Conservation (phyloP, 1,140 invertebrate genomes). For the Galleria mellonella region DNA sequence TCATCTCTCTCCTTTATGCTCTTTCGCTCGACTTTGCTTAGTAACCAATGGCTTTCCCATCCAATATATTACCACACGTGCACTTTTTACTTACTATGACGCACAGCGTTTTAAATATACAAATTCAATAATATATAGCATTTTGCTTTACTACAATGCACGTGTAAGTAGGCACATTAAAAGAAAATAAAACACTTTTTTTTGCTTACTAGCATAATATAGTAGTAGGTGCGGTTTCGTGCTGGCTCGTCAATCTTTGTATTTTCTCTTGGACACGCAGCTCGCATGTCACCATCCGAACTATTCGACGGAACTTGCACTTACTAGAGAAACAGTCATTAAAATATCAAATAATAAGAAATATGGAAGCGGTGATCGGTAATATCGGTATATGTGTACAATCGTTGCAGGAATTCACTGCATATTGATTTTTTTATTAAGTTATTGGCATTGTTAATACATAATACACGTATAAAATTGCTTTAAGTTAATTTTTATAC, state of each 20-base stretch:
- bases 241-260: slow-evolving; percentile 26
- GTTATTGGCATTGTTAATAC: too few species aligned
- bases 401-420: too few species aligned
- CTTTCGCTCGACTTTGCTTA: slow-evolving; percentile 62
- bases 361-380: slow-evolving; percentile 8
- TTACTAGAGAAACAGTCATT: slow-evolving; percentile 51
- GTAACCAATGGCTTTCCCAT: slow-evolving; percentile 45
- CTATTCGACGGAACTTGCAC: slow-evolving; percentile 60
- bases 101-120: too few species aligned
- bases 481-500: too few species aligned
- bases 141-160: too few species aligned
- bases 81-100: background rate
- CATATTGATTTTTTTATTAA: too few species aligned
- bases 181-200: background rate
- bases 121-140: background rate
- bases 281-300: slow-evolving; percentile 59
- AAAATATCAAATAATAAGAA: slow-evolving; percentile 54
- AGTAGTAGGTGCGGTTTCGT: slow-evolving; percentile 9
- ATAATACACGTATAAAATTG: too few species aligned
- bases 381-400: too few species aligned
- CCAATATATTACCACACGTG: background rate
- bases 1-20: slow-evolving; percentile 68
- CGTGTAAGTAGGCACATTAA: too few species aligned
- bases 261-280: slow-evolving; percentile 42
- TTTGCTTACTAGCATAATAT: background rate